These are phyloP conservation scores for Papilio machaon DNA, from an alignment of 1,140 invertebrate genomes.

Conservation along the genomic window DNA sequence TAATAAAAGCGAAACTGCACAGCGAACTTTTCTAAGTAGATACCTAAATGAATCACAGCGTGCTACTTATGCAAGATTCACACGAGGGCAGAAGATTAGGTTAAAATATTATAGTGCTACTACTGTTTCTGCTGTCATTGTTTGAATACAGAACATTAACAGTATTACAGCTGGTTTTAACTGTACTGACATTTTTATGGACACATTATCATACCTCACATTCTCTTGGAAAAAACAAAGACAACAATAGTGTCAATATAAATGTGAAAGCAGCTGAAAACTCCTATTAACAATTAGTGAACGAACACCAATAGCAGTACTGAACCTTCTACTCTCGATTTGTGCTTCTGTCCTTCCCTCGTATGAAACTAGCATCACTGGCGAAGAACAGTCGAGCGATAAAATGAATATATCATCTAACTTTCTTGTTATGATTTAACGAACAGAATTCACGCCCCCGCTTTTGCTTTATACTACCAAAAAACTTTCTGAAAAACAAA, in stretches of 20 bases:
- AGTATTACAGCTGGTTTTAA: too few species aligned
- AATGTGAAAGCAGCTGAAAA: too few species aligned
- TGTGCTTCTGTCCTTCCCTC: background rate
- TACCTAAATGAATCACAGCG: conserved; percentile 68
- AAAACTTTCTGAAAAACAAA: conserved; percentile 25
- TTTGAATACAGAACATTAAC: background rate
- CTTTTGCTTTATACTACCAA: conserved; percentile 57
- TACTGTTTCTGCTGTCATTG: too few species aligned
- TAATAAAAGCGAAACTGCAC: conserved; percentile 67
- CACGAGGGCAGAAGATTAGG: background rate
- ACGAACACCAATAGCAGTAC: background rate
- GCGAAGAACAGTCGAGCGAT: conserved; percentile 61
- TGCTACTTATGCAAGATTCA: conserved; percentile 42
- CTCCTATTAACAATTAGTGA: too few species aligned
- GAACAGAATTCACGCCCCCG: conserved; percentile 64
- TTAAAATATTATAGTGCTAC: too few species aligned
- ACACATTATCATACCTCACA: too few species aligned
- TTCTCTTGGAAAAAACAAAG: too few species aligned
- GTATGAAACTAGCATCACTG: conserved; percentile 34
- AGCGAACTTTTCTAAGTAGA: conserved; percentile 61
- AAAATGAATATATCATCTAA: conserved; percentile 74
- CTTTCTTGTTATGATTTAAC: conserved; percentile 73
- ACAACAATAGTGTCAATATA: too few species aligned
- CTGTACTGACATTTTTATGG: too few species aligned
- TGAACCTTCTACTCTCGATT: background rate